Base-by-base conservation (phyloP, 2,888 invertebrate species). In the Erpobdella octoculata region DNA sequence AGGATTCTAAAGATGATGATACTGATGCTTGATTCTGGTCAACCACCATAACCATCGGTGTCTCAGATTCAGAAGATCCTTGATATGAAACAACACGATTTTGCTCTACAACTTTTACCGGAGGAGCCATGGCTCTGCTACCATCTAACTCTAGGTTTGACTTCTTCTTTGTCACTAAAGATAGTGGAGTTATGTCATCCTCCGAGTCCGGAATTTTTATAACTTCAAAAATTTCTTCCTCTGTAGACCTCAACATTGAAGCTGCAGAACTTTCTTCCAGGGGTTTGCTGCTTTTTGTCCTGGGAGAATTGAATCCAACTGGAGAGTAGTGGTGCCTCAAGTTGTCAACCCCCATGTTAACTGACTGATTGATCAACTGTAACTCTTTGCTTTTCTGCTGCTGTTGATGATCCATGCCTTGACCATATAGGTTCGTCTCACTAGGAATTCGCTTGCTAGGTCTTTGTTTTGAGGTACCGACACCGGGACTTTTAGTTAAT, bases 331-430 rank as follows among this genome's bases (percentile, higher is more conserved):
- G 68, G 28, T 68, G 41, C 35, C 38, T 15, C 31, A 28, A 25
- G 15, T 68, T 48, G 18, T 28, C 38, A 35, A 31, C 53, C 18
- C n/a, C 64, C 0, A 64, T 33, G n/a, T 64, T 37, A 2, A 37
- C 64, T 21, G 64, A 21, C 35, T 31, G 5, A 8, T 64, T n/a
- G n/a, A n/a, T n/a, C n/a, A n/a, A 37, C 64, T 37, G 37, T 35
- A 64, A 64, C 33, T 68, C 48, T 48, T 68, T 68, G 9, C 35
- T 68, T 46, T 53, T 68, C 33, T 68, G 68, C 25, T 28, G 48
- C 18, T 25, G n/a, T 46, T 46, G 41, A 8, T 46, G 48, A 18
- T 68, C 68, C 18, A 48, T 36, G 28, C 28, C 28, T 15, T 53
- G 3, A n/a, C 53, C 15, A 9, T 53, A 53, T 31, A 48, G 41